Evolutionary conservation across 2,797 vertebrate species (phyloP).

Genomic region (Apogon hyalosoma): DNA sequence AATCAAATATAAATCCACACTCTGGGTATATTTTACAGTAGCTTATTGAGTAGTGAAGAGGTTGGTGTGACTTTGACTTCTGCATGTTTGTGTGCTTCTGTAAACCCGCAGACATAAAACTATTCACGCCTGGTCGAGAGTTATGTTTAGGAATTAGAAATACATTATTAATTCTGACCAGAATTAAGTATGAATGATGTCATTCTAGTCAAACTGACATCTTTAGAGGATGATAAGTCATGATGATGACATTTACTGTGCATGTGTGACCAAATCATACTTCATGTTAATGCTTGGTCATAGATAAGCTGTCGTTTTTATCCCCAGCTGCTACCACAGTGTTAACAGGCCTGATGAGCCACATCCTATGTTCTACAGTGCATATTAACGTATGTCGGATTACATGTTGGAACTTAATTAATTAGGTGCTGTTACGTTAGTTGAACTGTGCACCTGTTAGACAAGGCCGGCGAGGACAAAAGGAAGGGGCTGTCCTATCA

Average conservation of each 20-base stretch:
- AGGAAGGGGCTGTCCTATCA: conserved; percentile 64
- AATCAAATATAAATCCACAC: neutral
- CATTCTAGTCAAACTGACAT: too few species aligned
- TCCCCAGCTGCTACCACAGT: neutral
- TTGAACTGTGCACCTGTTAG: neutral
- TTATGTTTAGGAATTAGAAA: neutral
- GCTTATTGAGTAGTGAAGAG: neutral
- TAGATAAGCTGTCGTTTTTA: neutral
- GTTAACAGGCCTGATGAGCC: conserved; percentile 2
- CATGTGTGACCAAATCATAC: neutral
- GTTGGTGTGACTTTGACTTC: neutral
- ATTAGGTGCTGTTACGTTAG: too few species aligned
- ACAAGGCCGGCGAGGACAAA: conserved; percentile 11
- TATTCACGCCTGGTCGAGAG: neutral
- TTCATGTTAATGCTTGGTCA: neutral
- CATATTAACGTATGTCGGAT: conserved; percentile 1
- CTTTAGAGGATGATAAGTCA: too few species aligned
- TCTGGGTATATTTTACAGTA: neutral
- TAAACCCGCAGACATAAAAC: neutral
- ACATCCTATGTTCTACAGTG: neutral
- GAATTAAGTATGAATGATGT: too few species aligned
- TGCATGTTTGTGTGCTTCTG: conserved; percentile 4
- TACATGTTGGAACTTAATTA: neutral
- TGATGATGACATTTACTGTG: neutral
- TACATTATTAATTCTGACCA: conserved; percentile 3